Conservation (phyloP, 2,113 vertebrate genomes). For the Gymnobelideus leadbeateri region DNA sequence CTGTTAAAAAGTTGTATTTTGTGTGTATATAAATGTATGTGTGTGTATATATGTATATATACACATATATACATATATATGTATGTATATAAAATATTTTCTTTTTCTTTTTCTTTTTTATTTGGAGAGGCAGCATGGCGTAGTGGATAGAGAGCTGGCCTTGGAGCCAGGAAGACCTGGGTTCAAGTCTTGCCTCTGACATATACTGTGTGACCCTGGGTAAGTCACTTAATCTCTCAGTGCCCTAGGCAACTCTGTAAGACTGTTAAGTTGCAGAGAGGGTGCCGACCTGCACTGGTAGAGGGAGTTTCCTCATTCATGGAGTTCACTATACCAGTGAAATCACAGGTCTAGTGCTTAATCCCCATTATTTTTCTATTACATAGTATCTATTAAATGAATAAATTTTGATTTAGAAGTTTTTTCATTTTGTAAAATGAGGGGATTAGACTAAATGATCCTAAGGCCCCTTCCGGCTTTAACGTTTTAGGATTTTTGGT, state of each 20-base stretch:
- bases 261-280: background rate
- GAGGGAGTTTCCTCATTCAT: background rate
- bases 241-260: constrained; percentile 7
- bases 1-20: background rate
- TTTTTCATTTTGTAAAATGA: background rate
- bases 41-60: background rate
- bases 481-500: background rate
- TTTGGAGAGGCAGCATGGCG: constrained; percentile 6
- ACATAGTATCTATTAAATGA: background rate
- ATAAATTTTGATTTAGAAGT: background rate
- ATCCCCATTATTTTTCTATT: background rate
- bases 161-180: constrained; percentile 6
- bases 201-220: constrained; percentile 1
- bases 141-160: constrained; percentile 3
- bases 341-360: constrained; percentile 1
- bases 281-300: constrained; percentile 1
- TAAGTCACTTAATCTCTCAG: constrained; percentile 1
- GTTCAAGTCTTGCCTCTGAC: constrained; percentile 1
- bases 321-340: background rate
- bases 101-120: no score
- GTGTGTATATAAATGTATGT: background rate
- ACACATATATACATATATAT: no score
- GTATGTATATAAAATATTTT: background rate
- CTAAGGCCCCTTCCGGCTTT: background rate
- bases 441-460: background rate